Evolutionary conservation across 2,113 vertebrate genomes (phyloP).

Genomic region (Chlamydotis undulata): DNA sequence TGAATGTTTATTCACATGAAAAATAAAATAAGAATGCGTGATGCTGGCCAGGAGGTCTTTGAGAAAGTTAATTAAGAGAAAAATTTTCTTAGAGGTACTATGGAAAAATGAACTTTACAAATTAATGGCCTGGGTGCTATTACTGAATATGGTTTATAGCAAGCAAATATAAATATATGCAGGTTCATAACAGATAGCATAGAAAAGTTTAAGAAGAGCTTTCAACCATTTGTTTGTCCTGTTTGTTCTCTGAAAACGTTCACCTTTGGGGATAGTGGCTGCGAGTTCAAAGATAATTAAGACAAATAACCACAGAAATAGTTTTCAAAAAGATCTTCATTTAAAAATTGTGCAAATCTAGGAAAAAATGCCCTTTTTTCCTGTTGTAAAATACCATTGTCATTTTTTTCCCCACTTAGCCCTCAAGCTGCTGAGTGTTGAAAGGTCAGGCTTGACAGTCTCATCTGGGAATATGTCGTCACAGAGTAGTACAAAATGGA

Average conservation of each 20-base stretch:
- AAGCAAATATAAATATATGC: neutral
- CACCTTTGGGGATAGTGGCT: neutral
- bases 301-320: neutral
- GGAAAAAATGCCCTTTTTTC: neutral
- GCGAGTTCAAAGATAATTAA: neutral
- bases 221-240: neutral
- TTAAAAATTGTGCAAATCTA: neutral
- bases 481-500: neutral
- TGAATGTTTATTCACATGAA: neutral
- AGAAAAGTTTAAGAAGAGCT: neutral
- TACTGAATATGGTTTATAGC: neutral
- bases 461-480: neutral
- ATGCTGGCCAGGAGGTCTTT: neutral
- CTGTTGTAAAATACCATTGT: neutral
- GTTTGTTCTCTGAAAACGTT: neutral
- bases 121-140: neutral
- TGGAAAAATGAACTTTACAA: neutral
- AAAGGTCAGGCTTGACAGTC: neutral
- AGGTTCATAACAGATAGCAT: neutral
- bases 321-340: neutral
- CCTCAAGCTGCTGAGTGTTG: neutral
- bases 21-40: neutral
- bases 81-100: neutral
- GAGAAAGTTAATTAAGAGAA: neutral
- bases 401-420: neutral